Percentiles rank a stretch among this genome's conserved stretches.
Conservation (phyloP, 2,797 vertebrate species). For the Cephalopachus bancanus region DNA sequence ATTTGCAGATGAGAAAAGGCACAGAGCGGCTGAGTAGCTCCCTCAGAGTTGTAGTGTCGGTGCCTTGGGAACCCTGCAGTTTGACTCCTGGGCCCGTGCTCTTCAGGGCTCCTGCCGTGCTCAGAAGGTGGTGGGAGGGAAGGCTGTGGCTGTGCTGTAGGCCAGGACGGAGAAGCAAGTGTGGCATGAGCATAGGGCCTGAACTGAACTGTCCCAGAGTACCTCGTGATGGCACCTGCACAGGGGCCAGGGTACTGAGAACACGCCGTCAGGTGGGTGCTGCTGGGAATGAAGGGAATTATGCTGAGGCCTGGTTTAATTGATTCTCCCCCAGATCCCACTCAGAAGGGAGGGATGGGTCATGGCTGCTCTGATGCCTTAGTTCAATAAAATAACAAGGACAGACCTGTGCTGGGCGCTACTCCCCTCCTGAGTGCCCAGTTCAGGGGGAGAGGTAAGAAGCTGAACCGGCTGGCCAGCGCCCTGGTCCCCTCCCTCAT, state of each 20-base stretch:
- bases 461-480: accelerated
- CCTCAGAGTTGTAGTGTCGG: accelerated
- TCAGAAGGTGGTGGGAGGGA: no score
- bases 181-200: accelerated
- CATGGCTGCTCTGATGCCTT: accelerated
- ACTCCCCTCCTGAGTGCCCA: not conserved
- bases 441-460: not conserved
- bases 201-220: accelerated
- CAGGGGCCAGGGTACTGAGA: accelerated
- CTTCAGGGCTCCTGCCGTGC: accelerated
- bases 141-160: accelerated
- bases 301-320: not conserved
- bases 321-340: not conserved
- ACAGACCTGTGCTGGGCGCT: not conserved
- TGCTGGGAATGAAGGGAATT: no score
- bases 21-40: not conserved
- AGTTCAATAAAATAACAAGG: accelerated
- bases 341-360: accelerated
- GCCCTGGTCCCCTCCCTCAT: no score
- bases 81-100: not conserved
- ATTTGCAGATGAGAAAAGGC: not conserved
- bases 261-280: accelerated
- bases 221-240: accelerated
- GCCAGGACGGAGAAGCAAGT: not conserved
- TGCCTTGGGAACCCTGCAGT: accelerated